These are phyloP conservation scores for Rhysida immarginata DNA, from an alignment of 1,140 invertebrate genomes.

Conservation along the genomic window DNA sequence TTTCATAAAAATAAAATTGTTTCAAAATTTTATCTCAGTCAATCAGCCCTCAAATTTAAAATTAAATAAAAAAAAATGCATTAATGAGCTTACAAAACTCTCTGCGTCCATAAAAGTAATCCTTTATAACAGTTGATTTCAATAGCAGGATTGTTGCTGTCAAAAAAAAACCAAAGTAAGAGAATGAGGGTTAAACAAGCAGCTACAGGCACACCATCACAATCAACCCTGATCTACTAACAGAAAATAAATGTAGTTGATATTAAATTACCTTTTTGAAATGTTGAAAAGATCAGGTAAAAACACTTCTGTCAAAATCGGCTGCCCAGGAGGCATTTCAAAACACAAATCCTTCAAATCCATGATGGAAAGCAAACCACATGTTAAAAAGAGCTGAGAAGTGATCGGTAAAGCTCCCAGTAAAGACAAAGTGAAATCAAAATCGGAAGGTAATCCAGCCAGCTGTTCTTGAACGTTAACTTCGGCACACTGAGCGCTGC, in stretches of 20 bases:
- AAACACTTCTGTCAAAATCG: not conserved
- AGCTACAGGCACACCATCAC: too few species aligned
- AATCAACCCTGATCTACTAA: too few species aligned
- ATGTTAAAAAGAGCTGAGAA: not conserved
- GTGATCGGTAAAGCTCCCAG: not conserved
- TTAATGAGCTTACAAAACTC: not conserved
- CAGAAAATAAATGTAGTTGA: not conserved
- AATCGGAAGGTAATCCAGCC: not conserved
- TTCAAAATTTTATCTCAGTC: too few species aligned
- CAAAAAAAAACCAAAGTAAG: not conserved
- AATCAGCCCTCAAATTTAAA: too few species aligned
- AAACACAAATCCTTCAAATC: not conserved
- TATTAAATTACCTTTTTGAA: not conserved
- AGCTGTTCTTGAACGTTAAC: not conserved
- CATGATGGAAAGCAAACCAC: not conserved
- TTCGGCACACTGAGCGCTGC: not conserved
- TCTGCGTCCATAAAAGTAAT: slow-evolving; percentile 6
- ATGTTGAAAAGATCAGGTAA: not conserved
- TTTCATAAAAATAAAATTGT: not conserved
- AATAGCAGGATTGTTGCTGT: not conserved
- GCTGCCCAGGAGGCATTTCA: not conserved
- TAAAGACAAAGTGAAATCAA: not conserved
- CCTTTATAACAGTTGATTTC: not conserved
- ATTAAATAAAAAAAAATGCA: not conserved
- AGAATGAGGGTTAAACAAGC: too few species aligned